Percentiles rank a stretch among this genome's conserved stretches.
phyloP scores from a whole-genome alignment of 2,888 invertebrate species.

The Gibbula magus region DNA sequence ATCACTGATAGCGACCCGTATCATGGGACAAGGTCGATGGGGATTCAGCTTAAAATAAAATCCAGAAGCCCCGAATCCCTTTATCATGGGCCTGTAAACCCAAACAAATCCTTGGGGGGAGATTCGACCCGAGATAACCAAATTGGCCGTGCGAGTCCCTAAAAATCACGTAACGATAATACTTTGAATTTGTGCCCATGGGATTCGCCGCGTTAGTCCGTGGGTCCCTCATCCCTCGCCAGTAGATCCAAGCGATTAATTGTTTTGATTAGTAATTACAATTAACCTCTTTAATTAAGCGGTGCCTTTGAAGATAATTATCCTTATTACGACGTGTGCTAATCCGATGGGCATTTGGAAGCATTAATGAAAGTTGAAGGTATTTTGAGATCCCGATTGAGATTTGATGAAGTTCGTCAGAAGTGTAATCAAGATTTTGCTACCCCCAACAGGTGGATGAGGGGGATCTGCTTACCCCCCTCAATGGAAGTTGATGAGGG shows the following conservation, averaged over 20 bases:
- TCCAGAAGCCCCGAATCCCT: no score
- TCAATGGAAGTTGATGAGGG: no score
- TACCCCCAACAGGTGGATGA: no score
- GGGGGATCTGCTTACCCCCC: no score
- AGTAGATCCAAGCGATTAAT: not conserved
- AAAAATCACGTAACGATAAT: constrained; percentile 2
- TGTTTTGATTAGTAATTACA: constrained; percentile 8
- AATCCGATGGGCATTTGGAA: not conserved
- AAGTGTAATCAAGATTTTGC: no score
- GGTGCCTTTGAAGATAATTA: not conserved
- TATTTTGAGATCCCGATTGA: not conserved
- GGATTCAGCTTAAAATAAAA: no score
- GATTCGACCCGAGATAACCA: not conserved
- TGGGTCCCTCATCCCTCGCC: no score
- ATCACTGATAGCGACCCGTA: no score
- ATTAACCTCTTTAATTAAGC: constrained; percentile 1
- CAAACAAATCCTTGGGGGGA: not conserved
- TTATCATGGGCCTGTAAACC: not conserved
- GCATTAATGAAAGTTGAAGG: not conserved
- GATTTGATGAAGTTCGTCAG: no score
- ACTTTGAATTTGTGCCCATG: not conserved
- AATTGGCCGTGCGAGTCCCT: constrained; percentile 2
- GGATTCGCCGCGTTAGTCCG: not conserved
- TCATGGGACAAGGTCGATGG: no score
- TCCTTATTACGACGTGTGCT: not conserved